phyloP scores from a whole-genome alignment of 1,140 invertebrate species.

The Akabosia matsudoensis region DNA sequence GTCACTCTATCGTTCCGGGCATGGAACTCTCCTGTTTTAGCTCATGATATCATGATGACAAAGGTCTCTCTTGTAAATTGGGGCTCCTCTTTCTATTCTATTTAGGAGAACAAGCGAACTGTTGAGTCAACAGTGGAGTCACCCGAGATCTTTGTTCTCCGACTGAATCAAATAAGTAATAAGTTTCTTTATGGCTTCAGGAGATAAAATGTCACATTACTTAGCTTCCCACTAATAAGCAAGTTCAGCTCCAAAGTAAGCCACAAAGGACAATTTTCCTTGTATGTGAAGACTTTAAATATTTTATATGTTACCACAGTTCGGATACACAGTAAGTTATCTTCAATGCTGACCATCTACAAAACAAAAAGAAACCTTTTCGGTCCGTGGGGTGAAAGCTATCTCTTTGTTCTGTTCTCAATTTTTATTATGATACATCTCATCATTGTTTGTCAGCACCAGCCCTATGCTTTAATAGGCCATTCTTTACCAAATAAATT shows the following conservation, averaged over 20 bases:
- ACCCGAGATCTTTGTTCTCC: conserved; percentile 17
- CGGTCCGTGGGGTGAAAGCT: neutral
- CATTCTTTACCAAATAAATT: no score
- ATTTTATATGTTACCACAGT: neutral
- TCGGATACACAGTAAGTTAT: neutral
- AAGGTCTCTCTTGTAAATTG: no score
- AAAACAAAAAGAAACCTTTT: neutral
- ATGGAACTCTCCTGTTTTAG: no score
- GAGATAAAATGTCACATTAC: conserved; percentile 25
- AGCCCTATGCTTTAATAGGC: no score
- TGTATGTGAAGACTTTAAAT: neutral
- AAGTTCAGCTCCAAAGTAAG: neutral
- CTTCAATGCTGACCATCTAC: neutral
- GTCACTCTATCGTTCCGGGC: no score
- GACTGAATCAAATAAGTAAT: conserved; percentile 22
- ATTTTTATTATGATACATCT: no score
- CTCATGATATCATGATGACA: no score
- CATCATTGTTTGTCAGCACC: no score
- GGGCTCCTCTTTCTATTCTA: no score
- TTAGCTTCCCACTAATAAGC: neutral
- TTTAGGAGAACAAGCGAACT: neutral
- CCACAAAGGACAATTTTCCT: neutral
- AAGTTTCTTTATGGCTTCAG: conserved; percentile 22
- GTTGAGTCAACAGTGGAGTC: conserved; percentile 12
- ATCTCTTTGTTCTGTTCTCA: no score